These are phyloP conservation scores for Drosophila vallismaia DNA, from an alignment of 2,888 invertebrate genomes.

Conservation along the genomic window DNA sequence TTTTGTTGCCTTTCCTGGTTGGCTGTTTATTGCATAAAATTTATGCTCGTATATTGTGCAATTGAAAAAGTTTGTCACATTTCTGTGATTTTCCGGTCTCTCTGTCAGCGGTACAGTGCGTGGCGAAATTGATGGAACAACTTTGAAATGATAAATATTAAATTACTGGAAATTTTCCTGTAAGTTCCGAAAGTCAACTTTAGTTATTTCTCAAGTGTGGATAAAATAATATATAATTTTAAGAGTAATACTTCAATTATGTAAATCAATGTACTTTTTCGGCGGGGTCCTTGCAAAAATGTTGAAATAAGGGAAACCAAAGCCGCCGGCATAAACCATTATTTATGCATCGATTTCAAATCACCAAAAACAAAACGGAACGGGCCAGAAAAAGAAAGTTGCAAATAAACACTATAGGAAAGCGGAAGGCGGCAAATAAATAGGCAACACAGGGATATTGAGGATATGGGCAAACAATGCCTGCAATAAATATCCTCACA, in stretches of 20 bases:
- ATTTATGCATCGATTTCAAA: slow-evolving; percentile 75
- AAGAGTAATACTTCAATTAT: not conserved
- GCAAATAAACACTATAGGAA: slow-evolving; percentile 39
- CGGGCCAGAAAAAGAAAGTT: slow-evolving; percentile 30
- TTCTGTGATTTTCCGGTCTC: slow-evolving; percentile 26
- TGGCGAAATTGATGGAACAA: not conserved
- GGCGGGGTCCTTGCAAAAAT: slow-evolving; percentile 38
- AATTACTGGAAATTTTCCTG: not conserved
- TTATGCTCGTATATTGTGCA: slow-evolving; percentile 48
- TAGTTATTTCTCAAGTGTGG: not conserved
- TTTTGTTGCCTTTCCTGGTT: slow-evolving; percentile 44
- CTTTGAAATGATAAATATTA: not conserved
- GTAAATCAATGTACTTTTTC: slow-evolving; percentile 14
- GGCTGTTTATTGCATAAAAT: slow-evolving; percentile 50
- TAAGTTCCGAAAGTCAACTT: not conserved
- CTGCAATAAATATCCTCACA: slow-evolving; percentile 38
- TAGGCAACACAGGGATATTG: slow-evolving; percentile 37
- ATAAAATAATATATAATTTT: not conserved
- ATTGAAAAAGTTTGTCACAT: slow-evolving; percentile 52
- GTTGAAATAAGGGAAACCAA: slow-evolving; percentile 34
- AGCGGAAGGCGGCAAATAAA: slow-evolving; percentile 38
- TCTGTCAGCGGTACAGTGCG: slow-evolving; percentile 16
- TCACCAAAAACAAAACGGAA: slow-evolving; percentile 46
- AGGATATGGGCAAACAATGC: slow-evolving; percentile 38
- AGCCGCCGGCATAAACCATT: slow-evolving; percentile 66